Conservation (phyloP, 1,140 invertebrate genomes). For the Halesus radiatus region DNA sequence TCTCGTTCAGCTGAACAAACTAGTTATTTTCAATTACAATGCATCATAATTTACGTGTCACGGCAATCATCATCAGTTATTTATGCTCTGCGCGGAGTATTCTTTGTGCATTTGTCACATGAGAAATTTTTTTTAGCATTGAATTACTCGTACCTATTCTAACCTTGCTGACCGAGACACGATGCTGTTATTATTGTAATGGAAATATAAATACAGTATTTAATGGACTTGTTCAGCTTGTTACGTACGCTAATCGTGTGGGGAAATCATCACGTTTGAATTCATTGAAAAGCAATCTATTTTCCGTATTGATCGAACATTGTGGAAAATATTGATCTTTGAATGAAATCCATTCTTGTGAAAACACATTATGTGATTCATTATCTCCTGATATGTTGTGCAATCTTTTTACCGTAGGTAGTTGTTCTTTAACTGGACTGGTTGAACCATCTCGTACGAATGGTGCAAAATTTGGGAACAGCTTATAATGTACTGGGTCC, state of each 20-base stretch:
- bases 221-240: neutral
- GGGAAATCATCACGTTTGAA: constrained; percentile 4
- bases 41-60: constrained; percentile 28
- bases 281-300: neutral
- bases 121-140: constrained; percentile 5
- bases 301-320: neutral
- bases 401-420: too few species aligned
- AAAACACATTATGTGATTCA: too few species aligned
- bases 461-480: too few species aligned
- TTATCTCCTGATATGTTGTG: too few species aligned
- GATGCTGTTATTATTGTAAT: neutral
- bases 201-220: neutral
- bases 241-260: neutral
- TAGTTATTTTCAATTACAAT: constrained; percentile 14
- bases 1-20: constrained; percentile 15
- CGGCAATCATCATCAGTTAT: constrained; percentile 19
- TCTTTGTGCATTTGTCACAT: constrained; percentile 28
- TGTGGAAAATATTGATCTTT: neutral
- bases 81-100: neutral
- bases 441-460: too few species aligned
- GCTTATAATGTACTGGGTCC: too few species aligned
- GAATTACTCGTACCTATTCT: neutral
- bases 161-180: constrained; percentile 16
- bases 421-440: too few species aligned
- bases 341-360: too few species aligned